Percentiles rank a stretch among this genome's conserved stretches.
Conservation (phyloP, 2,113 vertebrate species). For the Neomonachus schauinslandi region DNA sequence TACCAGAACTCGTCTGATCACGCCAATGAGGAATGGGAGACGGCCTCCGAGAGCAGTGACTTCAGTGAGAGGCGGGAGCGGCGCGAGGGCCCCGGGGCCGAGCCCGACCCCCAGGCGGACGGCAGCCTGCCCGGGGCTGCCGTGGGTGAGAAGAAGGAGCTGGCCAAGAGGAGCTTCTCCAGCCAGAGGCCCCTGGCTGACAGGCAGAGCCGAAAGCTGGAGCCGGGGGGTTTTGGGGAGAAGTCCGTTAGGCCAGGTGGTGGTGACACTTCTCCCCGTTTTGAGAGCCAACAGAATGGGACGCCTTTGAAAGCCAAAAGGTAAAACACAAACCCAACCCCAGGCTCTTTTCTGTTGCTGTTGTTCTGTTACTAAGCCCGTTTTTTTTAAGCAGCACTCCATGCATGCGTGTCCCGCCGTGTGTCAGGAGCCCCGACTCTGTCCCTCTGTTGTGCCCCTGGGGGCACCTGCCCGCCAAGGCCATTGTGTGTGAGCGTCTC, state of each 20-base stretch:
- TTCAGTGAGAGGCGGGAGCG: constrained; percentile 94
- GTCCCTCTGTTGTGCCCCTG: neutral
- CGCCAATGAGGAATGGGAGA: constrained; percentile 96
- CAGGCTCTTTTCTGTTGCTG: neutral
- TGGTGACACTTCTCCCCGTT: constrained; percentile 87
- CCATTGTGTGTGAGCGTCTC: neutral
- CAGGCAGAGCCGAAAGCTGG: constrained; percentile 95
- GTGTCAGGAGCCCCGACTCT: neutral
- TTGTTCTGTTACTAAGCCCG: neutral
- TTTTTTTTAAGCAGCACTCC: neutral
- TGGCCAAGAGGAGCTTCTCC: constrained; percentile 98
- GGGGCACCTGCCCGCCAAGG: neutral
- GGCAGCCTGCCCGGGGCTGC: constrained; percentile 84
- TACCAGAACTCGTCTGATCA: constrained; percentile 90
- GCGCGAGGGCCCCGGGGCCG: constrained; percentile 81
- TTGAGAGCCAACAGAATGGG: constrained; percentile 92
- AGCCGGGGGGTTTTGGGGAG: constrained; percentile 89
- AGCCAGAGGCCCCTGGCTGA: constrained; percentile 96
- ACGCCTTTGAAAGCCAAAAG: constrained; percentile 91
- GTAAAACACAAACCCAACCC: constrained; percentile 80
- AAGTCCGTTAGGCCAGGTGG: constrained; percentile 89
- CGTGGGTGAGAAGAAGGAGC: constrained; percentile 94
- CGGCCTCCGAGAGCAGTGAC: constrained; percentile 96
- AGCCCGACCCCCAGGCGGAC: constrained; percentile 88
- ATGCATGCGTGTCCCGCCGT: constrained; percentile 25